Conservation (phyloP, 1,140 invertebrate genomes). For the Trachelipus rathkii region DNA sequence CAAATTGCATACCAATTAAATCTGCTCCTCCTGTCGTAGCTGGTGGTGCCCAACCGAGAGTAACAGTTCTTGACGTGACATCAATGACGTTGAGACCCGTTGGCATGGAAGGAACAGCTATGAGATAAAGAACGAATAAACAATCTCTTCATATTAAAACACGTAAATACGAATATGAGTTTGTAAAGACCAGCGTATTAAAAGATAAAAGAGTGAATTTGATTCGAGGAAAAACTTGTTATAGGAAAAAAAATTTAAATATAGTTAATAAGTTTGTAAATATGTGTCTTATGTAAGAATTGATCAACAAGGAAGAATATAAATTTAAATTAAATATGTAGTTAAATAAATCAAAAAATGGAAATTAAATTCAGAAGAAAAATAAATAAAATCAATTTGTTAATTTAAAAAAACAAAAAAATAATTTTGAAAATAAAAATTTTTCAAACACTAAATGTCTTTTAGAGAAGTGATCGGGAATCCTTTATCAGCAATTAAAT, state of each 20-base stretch:
- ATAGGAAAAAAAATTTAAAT: too few species aligned
- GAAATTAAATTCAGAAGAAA: neutral
- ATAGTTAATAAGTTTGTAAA: too few species aligned
- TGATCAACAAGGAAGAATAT: too few species aligned
- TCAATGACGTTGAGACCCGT: conserved; percentile 68
- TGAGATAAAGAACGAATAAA: conserved; percentile 42
- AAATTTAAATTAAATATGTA: too few species aligned
- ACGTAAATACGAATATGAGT: too few species aligned
- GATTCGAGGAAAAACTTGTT: too few species aligned
- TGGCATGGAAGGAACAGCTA: conserved; percentile 76
- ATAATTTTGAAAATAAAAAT: neutral
- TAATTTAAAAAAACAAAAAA: neutral
- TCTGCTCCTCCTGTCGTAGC: conserved; percentile 76
- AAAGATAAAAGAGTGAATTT: too few species aligned
- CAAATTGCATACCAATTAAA: conserved; percentile 61
- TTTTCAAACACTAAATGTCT: neutral
- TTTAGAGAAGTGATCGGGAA: neutral
- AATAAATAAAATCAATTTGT: neutral
- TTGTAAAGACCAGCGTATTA: too few species aligned
- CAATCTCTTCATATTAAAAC: neutral
- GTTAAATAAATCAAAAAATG: conserved; percentile 10
- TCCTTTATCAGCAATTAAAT: neutral
- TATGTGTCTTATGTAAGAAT: too few species aligned
- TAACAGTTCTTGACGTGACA: conserved; percentile 77
- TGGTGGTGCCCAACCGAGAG: conserved; percentile 80